Evolutionary conservation across 1,140 invertebrate species (phyloP).

Genomic region (Drosophila orosa): DNA sequence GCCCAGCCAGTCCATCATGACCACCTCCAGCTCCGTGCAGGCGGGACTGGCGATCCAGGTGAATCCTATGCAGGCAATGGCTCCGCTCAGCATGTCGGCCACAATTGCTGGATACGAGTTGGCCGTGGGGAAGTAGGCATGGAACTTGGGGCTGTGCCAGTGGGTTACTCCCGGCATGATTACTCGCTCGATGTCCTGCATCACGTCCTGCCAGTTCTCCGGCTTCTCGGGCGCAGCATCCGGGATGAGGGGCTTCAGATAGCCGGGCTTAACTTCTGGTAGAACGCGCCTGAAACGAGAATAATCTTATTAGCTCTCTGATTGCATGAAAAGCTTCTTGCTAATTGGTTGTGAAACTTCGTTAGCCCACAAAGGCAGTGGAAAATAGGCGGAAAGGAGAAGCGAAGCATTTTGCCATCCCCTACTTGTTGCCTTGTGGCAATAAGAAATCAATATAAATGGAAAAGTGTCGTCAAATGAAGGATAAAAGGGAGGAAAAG

Average conservation of each 20-base stretch:
- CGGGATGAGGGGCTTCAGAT: slow-evolving; percentile 93
- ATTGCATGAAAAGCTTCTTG: slow-evolving; percentile 36
- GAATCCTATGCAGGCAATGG: slow-evolving; percentile 96
- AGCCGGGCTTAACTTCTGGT: slow-evolving; percentile 92
- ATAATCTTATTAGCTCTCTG: slow-evolving; percentile 51
- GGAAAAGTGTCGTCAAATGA: slow-evolving; percentile 4
- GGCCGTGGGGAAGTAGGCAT: slow-evolving; percentile 98
- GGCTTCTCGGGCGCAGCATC: slow-evolving; percentile 91
- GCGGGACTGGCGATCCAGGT: slow-evolving; percentile 97
- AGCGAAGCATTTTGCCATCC: neutral
- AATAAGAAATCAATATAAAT: slow-evolving; percentile 45
- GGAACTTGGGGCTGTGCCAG: slow-evolving; percentile 99
- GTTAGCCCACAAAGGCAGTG: slow-evolving; percentile 18
- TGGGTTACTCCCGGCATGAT: slow-evolving; percentile 99
- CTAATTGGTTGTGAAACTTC: slow-evolving; percentile 53
- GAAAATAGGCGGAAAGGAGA: neutral
- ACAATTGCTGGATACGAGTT: slow-evolving; percentile 96
- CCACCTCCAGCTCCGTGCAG: slow-evolving; percentile 98
- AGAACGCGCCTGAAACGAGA: slow-evolving; percentile 89
- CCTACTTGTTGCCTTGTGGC: slow-evolving; percentile 27
- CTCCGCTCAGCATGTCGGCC: slow-evolving; percentile 96
- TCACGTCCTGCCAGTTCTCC: slow-evolving; percentile 95
- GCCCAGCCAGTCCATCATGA: slow-evolving; percentile 98
- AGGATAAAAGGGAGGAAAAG: neutral
- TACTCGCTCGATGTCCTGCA: slow-evolving; percentile 95